Base-by-base conservation (phyloP, 2,113 vertebrate species). In the Lampris incognitus region DNA sequence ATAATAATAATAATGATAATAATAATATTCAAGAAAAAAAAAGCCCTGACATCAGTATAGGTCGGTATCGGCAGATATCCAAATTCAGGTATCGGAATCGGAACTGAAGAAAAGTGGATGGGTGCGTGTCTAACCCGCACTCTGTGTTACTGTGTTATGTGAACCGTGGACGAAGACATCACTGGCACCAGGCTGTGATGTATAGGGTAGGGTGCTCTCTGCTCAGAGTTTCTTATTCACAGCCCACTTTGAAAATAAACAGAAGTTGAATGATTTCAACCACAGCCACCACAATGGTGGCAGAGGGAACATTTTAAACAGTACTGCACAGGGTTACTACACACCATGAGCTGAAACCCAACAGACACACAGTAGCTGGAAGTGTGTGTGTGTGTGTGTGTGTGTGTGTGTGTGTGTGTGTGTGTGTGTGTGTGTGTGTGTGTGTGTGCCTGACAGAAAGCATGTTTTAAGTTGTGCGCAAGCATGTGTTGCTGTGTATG, bases 241-340 rank as follows among this genome's bases (percentile, higher is more conserved):
- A 64, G 2, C 69, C 58, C 56, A 41, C 1, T 9, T 24, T n/a
- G 74, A 61, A 65, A 77, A 76, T 78, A 74, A 83, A 77, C 65
- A 80, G 10, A 66, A 54, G 46, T 24, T 39, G 4, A 59, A 72
- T 44, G 62, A 64, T 72, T 72, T 66, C 54, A 64, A 82, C 46
- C 5, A 57, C 40, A 2, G 56, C 48, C 48, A 76, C 58, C 48
- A 24, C 48, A 72, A 76, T 71, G 65, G 62, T 60, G 69, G 48
- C 67, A 72, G 68, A 61, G 67, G 52, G 48, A 49, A 58, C 58
- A 71, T 62, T 75, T 54, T 52, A 24, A 4, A 5, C 0, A 4
- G 59, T n/a, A 71, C 10, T 64, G 64, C 2, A 55, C 36, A 44
- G 10, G 11, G 51, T 56, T 56, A 39, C 57, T n/a, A 49, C 72